A percentile compares a stretch with the other conserved stretches of the same genome.
Conservation (phyloP, 2,113 vertebrate genomes). For the Sinocyclocheilus grahami region DNA sequence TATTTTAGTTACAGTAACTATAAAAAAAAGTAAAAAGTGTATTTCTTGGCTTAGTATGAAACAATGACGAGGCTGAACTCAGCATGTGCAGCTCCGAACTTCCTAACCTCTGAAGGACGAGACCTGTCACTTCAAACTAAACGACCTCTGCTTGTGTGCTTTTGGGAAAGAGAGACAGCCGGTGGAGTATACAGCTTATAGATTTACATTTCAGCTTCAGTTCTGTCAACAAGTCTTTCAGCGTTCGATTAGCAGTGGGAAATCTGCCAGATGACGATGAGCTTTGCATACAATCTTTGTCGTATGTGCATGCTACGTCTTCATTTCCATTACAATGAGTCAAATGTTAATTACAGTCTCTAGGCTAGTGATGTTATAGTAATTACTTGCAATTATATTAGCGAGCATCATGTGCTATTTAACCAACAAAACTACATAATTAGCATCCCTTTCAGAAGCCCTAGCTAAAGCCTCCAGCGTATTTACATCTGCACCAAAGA, state of each 20-base stretch:
- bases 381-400: neutral
- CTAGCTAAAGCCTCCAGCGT: neutral
- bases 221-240: neutral
- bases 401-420: neutral
- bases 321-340: neutral
- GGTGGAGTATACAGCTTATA: neutral
- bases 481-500: slow-evolving; percentile 18
- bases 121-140: slow-evolving; percentile 6
- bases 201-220: neutral
- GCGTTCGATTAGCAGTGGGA: neutral
- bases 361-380: neutral
- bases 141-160: neutral
- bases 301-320: neutral
- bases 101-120: slow-evolving; percentile 3
- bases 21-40: neutral
- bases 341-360: neutral
- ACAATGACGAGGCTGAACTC: neutral
- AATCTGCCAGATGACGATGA: neutral
- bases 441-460: neutral
- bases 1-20: neutral
- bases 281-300: neutral
- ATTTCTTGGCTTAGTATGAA: neutral
- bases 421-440: neutral
- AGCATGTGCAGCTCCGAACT: neutral
- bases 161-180: neutral